Conservation (phyloP, 2,797 vertebrate species). For the Passerculus sandwichensis region DNA sequence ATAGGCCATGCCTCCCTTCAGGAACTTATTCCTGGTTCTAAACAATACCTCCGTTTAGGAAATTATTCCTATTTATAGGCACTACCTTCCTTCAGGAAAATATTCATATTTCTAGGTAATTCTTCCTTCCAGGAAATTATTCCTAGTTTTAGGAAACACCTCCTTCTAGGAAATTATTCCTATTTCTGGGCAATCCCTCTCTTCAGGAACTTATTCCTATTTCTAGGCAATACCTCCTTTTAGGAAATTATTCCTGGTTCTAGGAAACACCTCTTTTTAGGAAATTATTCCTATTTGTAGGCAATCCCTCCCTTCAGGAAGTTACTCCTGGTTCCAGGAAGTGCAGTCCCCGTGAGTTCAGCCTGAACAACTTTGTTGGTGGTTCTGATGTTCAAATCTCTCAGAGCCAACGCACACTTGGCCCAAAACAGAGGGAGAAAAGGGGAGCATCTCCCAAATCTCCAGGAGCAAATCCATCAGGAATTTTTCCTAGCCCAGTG, state of each 20-base stretch:
- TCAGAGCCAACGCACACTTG: neutral
- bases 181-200: neutral
- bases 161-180: neutral
- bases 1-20: too few relatives aligned
- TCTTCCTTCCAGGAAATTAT: too few relatives aligned
- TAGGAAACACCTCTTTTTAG: too few relatives aligned
- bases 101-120: too few relatives aligned
- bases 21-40: too few relatives aligned
- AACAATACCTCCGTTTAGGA: neutral
- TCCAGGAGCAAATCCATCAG: neutral
- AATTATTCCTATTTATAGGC: neutral
- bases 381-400: accelerated
- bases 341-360: neutral
- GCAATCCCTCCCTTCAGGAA: neutral
- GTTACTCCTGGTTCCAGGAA: neutral
- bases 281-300: neutral
- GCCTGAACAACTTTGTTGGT: neutral
- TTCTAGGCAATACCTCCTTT: too few relatives aligned
- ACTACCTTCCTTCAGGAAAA: neutral
- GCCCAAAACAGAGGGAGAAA: neutral
- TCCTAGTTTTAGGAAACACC: too few relatives aligned
- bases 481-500: neutral
- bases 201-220: neutral
- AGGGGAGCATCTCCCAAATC: neutral
- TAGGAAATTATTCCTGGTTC: too few relatives aligned